phyloP scores from a whole-genome alignment of 1,140 invertebrate genomes.

The Ostrea denselamellosa region DNA sequence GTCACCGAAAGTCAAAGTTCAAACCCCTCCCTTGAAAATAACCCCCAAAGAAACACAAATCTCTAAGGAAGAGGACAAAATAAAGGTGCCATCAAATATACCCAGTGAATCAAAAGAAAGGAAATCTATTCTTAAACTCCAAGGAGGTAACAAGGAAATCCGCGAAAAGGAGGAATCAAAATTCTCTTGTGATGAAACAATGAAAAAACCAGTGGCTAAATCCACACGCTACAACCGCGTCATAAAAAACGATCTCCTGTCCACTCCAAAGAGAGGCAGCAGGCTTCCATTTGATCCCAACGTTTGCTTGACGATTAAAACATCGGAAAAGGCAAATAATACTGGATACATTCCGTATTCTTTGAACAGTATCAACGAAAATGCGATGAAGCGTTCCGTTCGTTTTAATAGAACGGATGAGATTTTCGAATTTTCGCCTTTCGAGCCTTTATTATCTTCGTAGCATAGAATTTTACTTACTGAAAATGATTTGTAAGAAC shows the following conservation, averaged over 20 bases:
- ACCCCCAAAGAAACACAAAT: background rate
- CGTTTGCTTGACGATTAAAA: slow-evolving; percentile 44
- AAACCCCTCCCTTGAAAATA: background rate
- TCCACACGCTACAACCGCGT: slow-evolving; percentile 7
- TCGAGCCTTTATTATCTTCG: slow-evolving; percentile 42
- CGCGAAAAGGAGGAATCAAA: background rate
- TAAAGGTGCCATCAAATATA: background rate
- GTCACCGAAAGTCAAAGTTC: slow-evolving; percentile 4
- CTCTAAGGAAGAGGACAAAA: background rate
- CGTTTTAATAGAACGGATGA: slow-evolving; percentile 44
- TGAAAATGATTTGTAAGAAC: background rate
- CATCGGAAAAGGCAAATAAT: slow-evolving; percentile 16
- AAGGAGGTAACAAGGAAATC: slow-evolving; percentile 9
- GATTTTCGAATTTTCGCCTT: slow-evolving; percentile 46
- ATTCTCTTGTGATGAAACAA: background rate
- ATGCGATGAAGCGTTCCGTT: slow-evolving; percentile 28
- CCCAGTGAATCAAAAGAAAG: background rate
- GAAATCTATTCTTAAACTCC: slow-evolving; percentile 3
- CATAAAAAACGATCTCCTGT: background rate
- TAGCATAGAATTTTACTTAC: background rate
- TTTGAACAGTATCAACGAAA: background rate
- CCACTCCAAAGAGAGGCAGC: slow-evolving; percentile 30
- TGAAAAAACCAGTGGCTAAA: slow-evolving; percentile 2
- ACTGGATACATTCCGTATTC: slow-evolving; percentile 40
- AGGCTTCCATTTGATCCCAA: slow-evolving; percentile 40